phyloP scores from a whole-genome alignment of 2,888 invertebrate genomes.

The Epirrhoe tristata region DNA sequence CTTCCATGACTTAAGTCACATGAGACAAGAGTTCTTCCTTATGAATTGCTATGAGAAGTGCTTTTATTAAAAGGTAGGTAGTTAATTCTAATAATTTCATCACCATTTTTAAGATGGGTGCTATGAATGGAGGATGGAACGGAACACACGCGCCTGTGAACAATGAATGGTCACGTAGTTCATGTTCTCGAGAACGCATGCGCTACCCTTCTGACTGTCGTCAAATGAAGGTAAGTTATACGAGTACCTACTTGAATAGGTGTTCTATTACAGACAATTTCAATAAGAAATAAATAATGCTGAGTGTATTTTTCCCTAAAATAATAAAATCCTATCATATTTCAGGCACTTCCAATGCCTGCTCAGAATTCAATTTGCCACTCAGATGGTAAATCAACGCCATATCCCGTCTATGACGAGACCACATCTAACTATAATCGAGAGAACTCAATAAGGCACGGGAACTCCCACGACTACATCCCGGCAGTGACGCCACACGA shows the following conservation, averaged over 20 bases:
- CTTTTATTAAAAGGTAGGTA: no score
- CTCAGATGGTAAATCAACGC: conserved; percentile 71
- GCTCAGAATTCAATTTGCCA: conserved; percentile 64
- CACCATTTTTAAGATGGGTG: conserved; percentile 63
- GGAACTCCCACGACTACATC: conserved; percentile 58
- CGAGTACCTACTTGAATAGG: no score
- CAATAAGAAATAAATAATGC: background rate
- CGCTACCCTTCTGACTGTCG: conserved; percentile 74
- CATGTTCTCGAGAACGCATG: conserved; percentile 72
- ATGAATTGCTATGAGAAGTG: no score
- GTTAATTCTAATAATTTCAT: background rate
- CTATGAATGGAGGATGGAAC: conserved; percentile 67
- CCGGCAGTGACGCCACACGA: conserved; percentile 52
- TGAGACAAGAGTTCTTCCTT: no score
- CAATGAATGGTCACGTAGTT: conserved; percentile 66
- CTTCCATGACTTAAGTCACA: no score
- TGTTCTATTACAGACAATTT: background rate
- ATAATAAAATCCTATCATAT: conserved; percentile 34
- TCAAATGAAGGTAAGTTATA: conserved; percentile 65
- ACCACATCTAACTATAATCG: conserved; percentile 56
- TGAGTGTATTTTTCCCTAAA: background rate
- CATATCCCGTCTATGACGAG: conserved; percentile 72
- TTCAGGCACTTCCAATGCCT: conserved; percentile 66
- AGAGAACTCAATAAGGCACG: conserved; percentile 56
- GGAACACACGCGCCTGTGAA: conserved; percentile 56